Base-by-base conservation (phyloP, 2,113 vertebrate genomes). In the Corythoichthys haematopterus region DNA sequence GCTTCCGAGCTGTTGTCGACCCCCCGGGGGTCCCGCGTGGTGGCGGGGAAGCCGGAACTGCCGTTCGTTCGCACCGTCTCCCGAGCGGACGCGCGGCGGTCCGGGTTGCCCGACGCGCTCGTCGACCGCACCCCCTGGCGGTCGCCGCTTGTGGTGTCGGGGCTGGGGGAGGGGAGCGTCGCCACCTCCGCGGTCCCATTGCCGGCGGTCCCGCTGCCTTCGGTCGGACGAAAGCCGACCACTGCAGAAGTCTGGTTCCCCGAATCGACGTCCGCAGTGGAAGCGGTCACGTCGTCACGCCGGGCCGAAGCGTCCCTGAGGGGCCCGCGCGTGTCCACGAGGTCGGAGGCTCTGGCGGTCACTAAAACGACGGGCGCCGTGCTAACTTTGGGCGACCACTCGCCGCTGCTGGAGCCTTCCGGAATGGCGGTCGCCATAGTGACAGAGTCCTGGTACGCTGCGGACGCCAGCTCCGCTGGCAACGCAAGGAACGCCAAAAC, bases 401-500 rank as follows among this genome's bases (percentile, higher is more conserved):
- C 85, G 51, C 84, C 85, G 4, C 86, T 86, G 33, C 79, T 84
- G 68, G 88, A 91, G 55, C 80, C 86, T 38, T 89, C 87, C 61
- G 36, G 80, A 70, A 66, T 88, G 79, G 75, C 77, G 85, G 90
- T 91, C 86, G 90, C 88, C 89, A 92, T 92, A 85, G 87, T 62
- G 72, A 88, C 77, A 69, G 87, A 83, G 88, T 92, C 90, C 89
- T 3, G 28, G 89, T 93, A 92, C 88, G 92, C 87, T 74, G 94
- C 92, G 83, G 93, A 92, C 81, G 90, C 90, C 88, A 93, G 90
- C 78, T 92, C 93, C 91, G 92, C 93, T 70, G 93, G 92, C 92
- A 94, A 91, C 84, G 92, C 92, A 93, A 95, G 92, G 90, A 94
- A 92, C 85, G 94, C 91, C 89, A 99, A 90, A 90, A 96, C 90